Evolutionary conservation across 2,113 vertebrate species (phyloP).

Genomic region (Cercopithecus mona): DNA sequence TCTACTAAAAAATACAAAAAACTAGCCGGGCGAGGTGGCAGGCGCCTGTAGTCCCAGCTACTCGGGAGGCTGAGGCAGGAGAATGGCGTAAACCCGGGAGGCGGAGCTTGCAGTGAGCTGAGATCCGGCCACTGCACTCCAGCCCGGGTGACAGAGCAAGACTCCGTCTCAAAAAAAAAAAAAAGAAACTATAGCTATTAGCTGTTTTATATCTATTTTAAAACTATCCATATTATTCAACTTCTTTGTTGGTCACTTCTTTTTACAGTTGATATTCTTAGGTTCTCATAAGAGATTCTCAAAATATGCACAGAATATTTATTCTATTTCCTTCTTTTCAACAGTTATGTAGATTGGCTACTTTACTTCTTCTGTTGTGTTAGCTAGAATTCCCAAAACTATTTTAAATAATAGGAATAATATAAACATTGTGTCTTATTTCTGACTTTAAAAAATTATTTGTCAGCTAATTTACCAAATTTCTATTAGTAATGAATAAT

Average conservation of each 20-base stretch:
- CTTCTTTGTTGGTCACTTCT: not conserved
- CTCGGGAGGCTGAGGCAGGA: too few species aligned
- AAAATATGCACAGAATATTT: not conserved
- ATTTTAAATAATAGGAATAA: not conserved
- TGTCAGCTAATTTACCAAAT: not conserved
- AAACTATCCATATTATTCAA: not conserved
- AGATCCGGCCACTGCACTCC: too few species aligned
- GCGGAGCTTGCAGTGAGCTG: too few species aligned
- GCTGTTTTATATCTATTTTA: not conserved
- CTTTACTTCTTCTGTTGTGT: not conserved
- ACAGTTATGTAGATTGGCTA: not conserved
- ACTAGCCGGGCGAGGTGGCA: too few species aligned
- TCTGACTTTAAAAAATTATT: not conserved
- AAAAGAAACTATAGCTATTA: not conserved
- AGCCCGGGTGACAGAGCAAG: too few species aligned
- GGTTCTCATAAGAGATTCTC: not conserved
- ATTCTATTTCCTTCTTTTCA: not conserved
- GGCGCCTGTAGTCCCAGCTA: too few species aligned
- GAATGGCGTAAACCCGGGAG: too few species aligned
- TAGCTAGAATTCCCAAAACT: not conserved
- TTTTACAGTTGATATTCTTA: not conserved
- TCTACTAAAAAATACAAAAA: too few species aligned
- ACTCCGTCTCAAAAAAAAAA: too few species aligned
- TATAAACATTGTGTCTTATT: not conserved
- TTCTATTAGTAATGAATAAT: not conserved